A percentile compares a stretch with the other conserved stretches of the same genome.
Evolutionary conservation across 1,140 invertebrate species (phyloP).

Genomic region (Diploscapter pachys): DNA sequence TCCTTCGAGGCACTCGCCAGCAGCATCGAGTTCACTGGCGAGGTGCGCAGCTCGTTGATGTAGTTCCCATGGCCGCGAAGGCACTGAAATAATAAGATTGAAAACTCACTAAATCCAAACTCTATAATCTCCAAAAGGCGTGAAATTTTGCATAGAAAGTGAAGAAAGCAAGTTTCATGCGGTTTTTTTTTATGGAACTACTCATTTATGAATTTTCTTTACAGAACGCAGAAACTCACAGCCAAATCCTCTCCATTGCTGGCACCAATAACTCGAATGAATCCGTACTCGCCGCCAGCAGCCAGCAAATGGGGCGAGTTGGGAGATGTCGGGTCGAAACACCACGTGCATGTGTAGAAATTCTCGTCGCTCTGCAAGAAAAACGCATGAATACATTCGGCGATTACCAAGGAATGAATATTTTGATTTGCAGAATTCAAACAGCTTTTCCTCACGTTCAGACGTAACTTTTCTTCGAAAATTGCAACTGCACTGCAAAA

Average conservation of each 20-base stretch:
- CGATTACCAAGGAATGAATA: too few relatives aligned
- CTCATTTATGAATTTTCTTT: too few relatives aligned
- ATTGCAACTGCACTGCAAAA: too few relatives aligned
- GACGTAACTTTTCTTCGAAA: too few relatives aligned
- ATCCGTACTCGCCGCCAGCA: background rate
- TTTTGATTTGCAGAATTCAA: too few relatives aligned
- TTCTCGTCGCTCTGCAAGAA: background rate
- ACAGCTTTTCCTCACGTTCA: too few relatives aligned
- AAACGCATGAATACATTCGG: background rate
- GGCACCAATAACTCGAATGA: conserved; percentile 6
- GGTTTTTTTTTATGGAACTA: background rate
- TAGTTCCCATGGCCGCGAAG: conserved; percentile 3
- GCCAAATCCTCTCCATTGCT: background rate
- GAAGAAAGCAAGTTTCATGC: too few relatives aligned
- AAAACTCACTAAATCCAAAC: background rate
- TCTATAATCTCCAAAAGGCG: too few relatives aligned
- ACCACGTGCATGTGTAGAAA: conserved; percentile 5
- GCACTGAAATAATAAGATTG: conserved; percentile 1
- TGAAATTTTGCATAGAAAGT: too few relatives aligned
- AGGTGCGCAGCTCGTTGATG: conserved; percentile 9
- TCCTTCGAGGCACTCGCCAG: conserved; percentile 13
- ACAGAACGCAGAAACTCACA: background rate
- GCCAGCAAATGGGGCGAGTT: background rate
- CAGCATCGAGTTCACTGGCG: conserved; percentile 12
- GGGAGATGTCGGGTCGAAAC: background rate